phyloP scores from a whole-genome alignment of 2,888 invertebrate species.

The Scrobipalpa costella region DNA sequence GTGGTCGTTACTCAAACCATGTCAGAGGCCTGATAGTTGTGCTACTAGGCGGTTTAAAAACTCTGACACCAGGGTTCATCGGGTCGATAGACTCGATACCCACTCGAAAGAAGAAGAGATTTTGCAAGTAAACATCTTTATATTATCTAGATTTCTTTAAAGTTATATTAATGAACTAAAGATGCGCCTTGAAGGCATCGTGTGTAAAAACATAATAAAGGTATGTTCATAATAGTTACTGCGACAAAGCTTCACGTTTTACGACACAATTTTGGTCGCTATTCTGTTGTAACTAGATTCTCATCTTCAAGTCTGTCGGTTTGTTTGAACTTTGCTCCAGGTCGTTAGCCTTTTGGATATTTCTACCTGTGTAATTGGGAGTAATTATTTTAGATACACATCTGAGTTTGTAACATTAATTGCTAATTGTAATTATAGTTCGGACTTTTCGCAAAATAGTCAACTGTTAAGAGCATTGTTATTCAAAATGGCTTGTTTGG shows the following conservation, averaged over 20 bases:
- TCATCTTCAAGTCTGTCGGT: slow-evolving; percentile 6
- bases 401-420: slow-evolving; percentile 16
- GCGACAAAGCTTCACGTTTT: slow-evolving; percentile 27
- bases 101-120: too few relatives aligned
- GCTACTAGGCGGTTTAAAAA: too few relatives aligned
- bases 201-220: slow-evolving; percentile 24
- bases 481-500: background rate
- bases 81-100: too few relatives aligned
- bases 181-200: background rate
- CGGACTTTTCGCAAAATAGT: slow-evolving; percentile 7
- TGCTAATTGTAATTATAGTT: slow-evolving; percentile 18
- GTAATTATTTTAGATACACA: slow-evolving; percentile 20
- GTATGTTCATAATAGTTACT: slow-evolving; percentile 29
- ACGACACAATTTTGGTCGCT: slow-evolving; percentile 10
- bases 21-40: too few relatives aligned
- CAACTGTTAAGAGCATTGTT: slow-evolving; percentile 1
- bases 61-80: too few relatives aligned
- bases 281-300: slow-evolving; percentile 13
- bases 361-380: slow-evolving; percentile 5
- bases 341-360: slow-evolving; percentile 19
- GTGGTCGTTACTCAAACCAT: too few relatives aligned
- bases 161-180: too few relatives aligned
- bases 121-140: too few relatives aligned
- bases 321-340: slow-evolving; percentile 18
- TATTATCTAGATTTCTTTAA: too few relatives aligned